phyloP scores from a whole-genome alignment of 2,113 vertebrate genomes.

The Polypterus bichir region DNA sequence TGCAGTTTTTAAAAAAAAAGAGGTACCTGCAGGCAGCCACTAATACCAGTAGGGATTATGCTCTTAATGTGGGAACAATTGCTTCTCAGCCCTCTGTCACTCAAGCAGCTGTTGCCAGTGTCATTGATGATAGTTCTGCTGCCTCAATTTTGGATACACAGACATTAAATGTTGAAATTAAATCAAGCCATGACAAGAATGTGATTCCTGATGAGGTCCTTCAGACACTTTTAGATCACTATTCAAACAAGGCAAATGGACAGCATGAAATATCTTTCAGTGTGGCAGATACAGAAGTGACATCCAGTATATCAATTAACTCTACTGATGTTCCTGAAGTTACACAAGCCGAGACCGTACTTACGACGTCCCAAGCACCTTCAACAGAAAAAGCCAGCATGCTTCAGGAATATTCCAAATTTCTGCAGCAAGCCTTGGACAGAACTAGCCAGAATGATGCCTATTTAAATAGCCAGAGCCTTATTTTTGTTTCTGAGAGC shows the following conservation, averaged over 20 bases:
- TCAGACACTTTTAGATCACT: slow-evolving; percentile 90
- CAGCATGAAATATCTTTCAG: slow-evolving; percentile 90
- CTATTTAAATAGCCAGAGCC: slow-evolving; percentile 91
- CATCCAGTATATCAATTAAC: slow-evolving; percentile 93
- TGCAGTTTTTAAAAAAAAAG: slow-evolving; percentile 97
- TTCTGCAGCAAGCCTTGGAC: slow-evolving; percentile 93
- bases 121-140: slow-evolving; percentile 77
- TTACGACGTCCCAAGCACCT: slow-evolving; percentile 64
- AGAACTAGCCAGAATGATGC: slow-evolving; percentile 98
- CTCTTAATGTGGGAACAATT: slow-evolving; percentile 76
- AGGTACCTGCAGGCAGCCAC: slow-evolving; percentile 81
- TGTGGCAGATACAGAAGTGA: slow-evolving; percentile 88
- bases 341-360: slow-evolving; percentile 66
- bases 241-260: slow-evolving; percentile 90
- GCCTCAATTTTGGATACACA: slow-evolving; percentile 79
- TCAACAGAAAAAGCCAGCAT: slow-evolving; percentile 90
- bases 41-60: slow-evolving; percentile 74
- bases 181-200: slow-evolving; percentile 80
- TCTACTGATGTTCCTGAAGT: slow-evolving; percentile 80
- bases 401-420: slow-evolving; percentile 95
- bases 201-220: slow-evolving; percentile 94
- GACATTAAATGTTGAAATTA: slow-evolving; percentile 75
- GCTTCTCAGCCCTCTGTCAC: slow-evolving; percentile 78
- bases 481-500: slow-evolving; percentile 87
- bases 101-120: slow-evolving; percentile 75